Evolutionary conservation across 2,888 invertebrate species (phyloP), one percentile per base, ranked within the genome.

Genomic region (Epinotia ramella): DNA sequence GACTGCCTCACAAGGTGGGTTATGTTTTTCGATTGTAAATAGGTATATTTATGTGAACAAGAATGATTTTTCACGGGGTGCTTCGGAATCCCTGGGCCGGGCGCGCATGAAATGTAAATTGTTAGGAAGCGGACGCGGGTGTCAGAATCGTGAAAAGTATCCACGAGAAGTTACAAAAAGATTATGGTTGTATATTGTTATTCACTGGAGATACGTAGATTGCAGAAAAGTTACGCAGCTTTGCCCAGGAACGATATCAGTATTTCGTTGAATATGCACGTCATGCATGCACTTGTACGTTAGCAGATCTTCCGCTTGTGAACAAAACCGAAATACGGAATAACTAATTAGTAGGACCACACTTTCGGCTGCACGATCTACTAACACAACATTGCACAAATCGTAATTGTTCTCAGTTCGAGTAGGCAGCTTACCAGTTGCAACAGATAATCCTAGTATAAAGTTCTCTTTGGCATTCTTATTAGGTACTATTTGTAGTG

Each of bases 381-480:
- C 56, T 67, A 66, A 70, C n/a, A n/a, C n/a, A n/a, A n/a, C 60
- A 40, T 70, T 70, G 40, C 53, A 66, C 56, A 57, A 71, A 67
- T 76, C 62, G 56, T 62, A 76, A 62, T 66, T 66, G 67, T 76
- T 67, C 62, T 12, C 70, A n/a, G 59, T 20, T 69, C 49, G 70
- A 16, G 74, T 70, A 66, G 75, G 70, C 44, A 69, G 68, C 53
- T 59, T 24, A 18, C 20, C 53, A 67, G 46, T 76, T 67, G 75
- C 75, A 71, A 76, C 75, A 76, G 66, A 76, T 67, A 71, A 71
- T 75, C 16, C 28, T 56, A 56, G 56, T 67, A 24, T 72, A 46
- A 66, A 76, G 71, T 72, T 76, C 67, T 56, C 72, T 62, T 73
- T 33, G 56, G 62, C 62, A 76, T 76, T 76, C 72, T 76, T 66